These are phyloP conservation scores for Polydrusus cervinus DNA, from an alignment of 2,888 invertebrate genomes.

Conservation along the genomic window DNA sequence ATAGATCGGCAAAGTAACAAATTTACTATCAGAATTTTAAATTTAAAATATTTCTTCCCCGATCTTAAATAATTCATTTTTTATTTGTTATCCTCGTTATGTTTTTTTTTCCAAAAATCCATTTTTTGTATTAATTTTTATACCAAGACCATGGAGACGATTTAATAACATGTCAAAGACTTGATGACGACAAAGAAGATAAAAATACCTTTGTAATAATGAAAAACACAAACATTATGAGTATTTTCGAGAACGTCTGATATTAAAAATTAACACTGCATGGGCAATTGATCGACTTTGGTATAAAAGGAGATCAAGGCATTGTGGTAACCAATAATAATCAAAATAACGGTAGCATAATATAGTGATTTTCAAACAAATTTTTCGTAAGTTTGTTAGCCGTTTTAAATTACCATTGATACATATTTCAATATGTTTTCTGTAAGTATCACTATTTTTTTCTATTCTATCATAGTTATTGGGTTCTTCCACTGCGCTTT, in stretches of 20 bases:
- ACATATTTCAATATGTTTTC: background rate
- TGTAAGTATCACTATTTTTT: background rate
- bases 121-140: background rate
- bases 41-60: no score
- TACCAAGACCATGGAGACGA: background rate
- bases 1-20: no score
- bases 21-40: no score
- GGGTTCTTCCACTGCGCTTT: no score
- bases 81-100: no score
- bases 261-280: constrained; percentile 20
- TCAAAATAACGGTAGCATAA: background rate
- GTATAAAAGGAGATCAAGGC: background rate
- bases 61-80: no score
- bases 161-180: background rate
- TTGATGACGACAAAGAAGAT: constrained; percentile 2
- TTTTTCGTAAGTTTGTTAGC: background rate
- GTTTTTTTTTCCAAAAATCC: background rate
- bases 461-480: no score
- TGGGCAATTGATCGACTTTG: background rate
- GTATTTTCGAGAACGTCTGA: background rate
- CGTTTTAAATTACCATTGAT: background rate
- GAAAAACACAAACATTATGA: background rate
- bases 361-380: background rate
- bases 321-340: background rate
- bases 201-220: constrained; percentile 2